These are phyloP conservation scores for Cettia cetti DNA, from an alignment of 2,113 vertebrate genomes.

Conservation along the genomic window DNA sequence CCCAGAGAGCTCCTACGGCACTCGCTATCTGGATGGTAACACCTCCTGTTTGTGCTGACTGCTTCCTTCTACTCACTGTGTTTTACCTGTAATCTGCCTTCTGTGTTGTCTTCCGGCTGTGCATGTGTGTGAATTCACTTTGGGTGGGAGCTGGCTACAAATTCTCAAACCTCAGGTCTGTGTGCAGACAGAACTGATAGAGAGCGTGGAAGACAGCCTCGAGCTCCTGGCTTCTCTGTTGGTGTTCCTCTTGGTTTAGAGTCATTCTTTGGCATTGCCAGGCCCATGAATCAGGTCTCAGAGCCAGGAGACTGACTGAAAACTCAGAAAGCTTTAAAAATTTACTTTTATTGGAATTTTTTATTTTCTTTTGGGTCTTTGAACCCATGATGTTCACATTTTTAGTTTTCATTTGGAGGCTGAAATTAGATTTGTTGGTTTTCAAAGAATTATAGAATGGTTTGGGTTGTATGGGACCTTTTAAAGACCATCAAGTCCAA, in stretches of 20 bases:
- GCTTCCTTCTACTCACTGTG: accelerated
- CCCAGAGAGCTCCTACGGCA: conserved; percentile 75
- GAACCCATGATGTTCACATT: background rate
- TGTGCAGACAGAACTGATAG: background rate
- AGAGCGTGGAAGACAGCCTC: background rate
- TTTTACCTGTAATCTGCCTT: background rate
- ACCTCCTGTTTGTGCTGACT: background rate
- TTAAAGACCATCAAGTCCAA: background rate
- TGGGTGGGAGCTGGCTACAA: background rate
- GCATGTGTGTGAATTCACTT: background rate
- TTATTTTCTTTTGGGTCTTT: background rate
- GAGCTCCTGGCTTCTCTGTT: background rate
- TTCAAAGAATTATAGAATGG: background rate
- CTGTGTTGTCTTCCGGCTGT: background rate
- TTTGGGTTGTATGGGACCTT: background rate
- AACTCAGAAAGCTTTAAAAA: background rate
- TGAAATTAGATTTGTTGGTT: background rate
- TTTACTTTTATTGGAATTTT: background rate
- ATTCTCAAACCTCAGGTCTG: background rate
- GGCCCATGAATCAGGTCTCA: background rate
- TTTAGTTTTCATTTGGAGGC: background rate
- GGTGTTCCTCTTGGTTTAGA: background rate
- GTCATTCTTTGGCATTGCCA: background rate
- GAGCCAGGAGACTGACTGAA: background rate
- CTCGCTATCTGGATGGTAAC: conserved; percentile 74